Conservation (phyloP, 2,113 vertebrate genomes). For the Laterallus jamaicensis region DNA sequence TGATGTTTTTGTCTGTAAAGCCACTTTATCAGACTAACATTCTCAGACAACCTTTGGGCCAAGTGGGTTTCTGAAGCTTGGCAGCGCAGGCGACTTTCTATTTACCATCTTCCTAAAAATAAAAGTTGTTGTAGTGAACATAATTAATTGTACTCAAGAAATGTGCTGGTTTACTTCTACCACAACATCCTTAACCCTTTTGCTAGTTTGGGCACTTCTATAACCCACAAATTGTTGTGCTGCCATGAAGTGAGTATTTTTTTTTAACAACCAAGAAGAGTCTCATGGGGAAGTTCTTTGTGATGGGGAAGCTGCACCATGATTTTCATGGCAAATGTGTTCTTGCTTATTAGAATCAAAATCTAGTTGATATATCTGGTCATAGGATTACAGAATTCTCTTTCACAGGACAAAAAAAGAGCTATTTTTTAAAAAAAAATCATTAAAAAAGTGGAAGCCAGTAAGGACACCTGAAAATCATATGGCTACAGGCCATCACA, state of each 20-base stretch:
- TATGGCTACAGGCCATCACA: not conserved
- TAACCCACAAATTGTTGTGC: not conserved
- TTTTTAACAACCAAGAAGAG: not conserved
- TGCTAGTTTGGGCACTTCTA: not conserved
- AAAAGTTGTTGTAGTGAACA: not conserved
- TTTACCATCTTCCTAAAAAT: slow-evolving; percentile 1
- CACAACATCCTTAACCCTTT: not conserved
- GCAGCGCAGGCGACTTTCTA: not conserved
- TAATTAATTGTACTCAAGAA: not conserved
- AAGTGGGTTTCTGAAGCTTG: not conserved
- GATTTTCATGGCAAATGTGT: not conserved
- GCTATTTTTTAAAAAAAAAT: not conserved
- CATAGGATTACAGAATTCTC: not conserved
- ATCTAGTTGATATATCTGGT: not conserved
- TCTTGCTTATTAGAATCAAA: not conserved
- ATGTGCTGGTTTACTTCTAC: not conserved
- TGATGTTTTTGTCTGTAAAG: not conserved
- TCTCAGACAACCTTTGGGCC: not conserved
- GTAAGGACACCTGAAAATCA: slow-evolving; percentile 2
- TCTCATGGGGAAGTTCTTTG: not conserved
- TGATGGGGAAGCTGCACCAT: not conserved
- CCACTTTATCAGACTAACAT: not conserved
- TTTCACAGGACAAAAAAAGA: not conserved
- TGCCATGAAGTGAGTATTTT: not conserved
- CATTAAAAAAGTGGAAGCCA: not conserved